Base-by-base conservation (phyloP, 2,113 vertebrate species). In the Salvelinus alpinus region DNA sequence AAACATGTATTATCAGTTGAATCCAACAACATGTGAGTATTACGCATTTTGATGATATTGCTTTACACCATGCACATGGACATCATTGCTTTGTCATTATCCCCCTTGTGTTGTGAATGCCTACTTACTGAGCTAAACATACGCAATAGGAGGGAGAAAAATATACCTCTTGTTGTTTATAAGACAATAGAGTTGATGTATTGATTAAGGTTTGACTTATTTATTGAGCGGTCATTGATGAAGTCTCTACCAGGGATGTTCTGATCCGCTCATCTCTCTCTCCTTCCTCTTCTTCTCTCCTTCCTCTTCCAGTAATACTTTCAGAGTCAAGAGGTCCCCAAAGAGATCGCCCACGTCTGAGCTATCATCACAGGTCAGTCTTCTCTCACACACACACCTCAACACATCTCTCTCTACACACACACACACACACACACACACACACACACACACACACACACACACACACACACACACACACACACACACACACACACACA, bases 301-400 rank as follows among this genome's bases (percentile, higher is more conserved):
- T 78, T 66, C 76, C 82, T 75, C 90, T 44, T 11, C 80, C 93
- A 99, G 98, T 94, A 98, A 98, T 89, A 99, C 98, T 86, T 99
- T 99, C 93, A 97, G 98, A 95, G 97, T 99, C 93, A 99, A 99
- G 94, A 97, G 95, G 84, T 99, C 98, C 31, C 98, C 98, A 89
- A 99, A 99, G 93, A 95, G 97, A 89, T 96, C 38, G 38, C 9
- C 38, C 9, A 44, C 3, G 38, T 44, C 95, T 72, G 96, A 96
- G 75, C 81, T 90, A 66, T 92, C 93, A 87, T 95, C 94, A 78
- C 95, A 96, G 95, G 97, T 98, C 91, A 34, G n/a, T 62, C 14
- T 27, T 68, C 3, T 57, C 1, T 71, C 71, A 69, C 13, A 34
- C 25, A 3, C 66, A 3, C 59, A n/a, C 54, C 25, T 27, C 25